These are phyloP conservation scores for Numida meleagris DNA, from an alignment of 2,113 vertebrate genomes.

Conservation along the genomic window DNA sequence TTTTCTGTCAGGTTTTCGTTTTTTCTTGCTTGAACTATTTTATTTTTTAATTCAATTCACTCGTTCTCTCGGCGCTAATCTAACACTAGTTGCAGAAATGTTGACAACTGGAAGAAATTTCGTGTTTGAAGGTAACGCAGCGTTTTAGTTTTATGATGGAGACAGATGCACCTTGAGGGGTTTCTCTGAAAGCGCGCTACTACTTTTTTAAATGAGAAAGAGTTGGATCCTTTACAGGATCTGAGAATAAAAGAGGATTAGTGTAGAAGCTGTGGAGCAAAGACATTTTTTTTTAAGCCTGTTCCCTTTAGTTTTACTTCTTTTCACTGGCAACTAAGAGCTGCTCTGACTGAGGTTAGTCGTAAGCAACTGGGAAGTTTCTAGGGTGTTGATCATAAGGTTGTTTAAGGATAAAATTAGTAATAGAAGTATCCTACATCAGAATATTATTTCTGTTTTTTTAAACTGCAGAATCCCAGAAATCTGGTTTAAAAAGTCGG, in stretches of 20 bases:
- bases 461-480: background rate
- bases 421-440: background rate
- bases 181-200: constrained; percentile 1
- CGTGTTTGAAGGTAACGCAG: constrained; percentile 48
- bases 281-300: background rate
- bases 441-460: background rate
- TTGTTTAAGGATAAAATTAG: background rate
- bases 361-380: background rate
- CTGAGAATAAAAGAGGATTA: background rate
- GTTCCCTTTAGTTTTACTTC: background rate
- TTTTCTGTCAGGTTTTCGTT: constrained; percentile 62
- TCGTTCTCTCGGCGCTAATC: constrained; percentile 57
- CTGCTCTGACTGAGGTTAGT: background rate
- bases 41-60: constrained; percentile 74
- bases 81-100: constrained; percentile 60
- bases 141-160: constrained; percentile 44
- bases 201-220: background rate
- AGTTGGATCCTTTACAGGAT: background rate
- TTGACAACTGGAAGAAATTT: constrained; percentile 66
- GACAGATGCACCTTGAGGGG: constrained; percentile 28
- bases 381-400: background rate
- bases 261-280: background rate
- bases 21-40: constrained; percentile 67
- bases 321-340: background rate
- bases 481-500: background rate